Evolutionary conservation across 2,888 invertebrate genomes (phyloP), one percentile per base, ranked within the genome.

Genomic region (Dione vanillae): DNA sequence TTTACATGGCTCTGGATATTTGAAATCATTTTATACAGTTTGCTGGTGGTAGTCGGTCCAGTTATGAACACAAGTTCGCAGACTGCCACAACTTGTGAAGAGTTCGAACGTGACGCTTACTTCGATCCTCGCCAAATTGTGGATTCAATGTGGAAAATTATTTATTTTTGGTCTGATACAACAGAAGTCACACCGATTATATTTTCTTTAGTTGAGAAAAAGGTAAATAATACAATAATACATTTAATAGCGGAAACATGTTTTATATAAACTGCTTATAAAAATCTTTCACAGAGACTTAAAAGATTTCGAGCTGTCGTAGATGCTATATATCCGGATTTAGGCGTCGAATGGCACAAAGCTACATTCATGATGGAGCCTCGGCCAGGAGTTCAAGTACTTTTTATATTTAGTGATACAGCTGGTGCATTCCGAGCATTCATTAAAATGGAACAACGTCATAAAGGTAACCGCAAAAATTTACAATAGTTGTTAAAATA

Each of bases 111-210:
- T 0, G 84, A 80, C 16, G 88, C 89, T 37, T 78, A 77, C 43
- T 90, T 91, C 73, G 83, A 85, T 71, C 87, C 89, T 1, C 84
- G 86, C 69, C 76, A 82, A 67, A 74, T 87, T 67, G 78, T 90
- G 65, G 86, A 87, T 74, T 82, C 86, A 11, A 80, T 84, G 80
- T 90, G 91, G 90, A 90, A 85, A 79, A 88, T 90, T 79, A 86
- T 91, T 76, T 91, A 89, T 76, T 90, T 85, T 74, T 91, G 90
- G 90, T 83, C 84, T 19, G 82, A 89, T 12, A 83, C 78, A 40
- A 83, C 85, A 14, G 89, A 91, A 79, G 69, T 85, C 1, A 82
- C 82, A 54, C 86, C 89, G 2, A 83, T 90, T 69, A 78, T 85
- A 71, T 90, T 90, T 77, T 81, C 86, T 7, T 73, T 90, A 65